Evolutionary conservation across 2,797 vertebrate genomes (phyloP).

Genomic region (Ctenopoma multispine): DNA sequence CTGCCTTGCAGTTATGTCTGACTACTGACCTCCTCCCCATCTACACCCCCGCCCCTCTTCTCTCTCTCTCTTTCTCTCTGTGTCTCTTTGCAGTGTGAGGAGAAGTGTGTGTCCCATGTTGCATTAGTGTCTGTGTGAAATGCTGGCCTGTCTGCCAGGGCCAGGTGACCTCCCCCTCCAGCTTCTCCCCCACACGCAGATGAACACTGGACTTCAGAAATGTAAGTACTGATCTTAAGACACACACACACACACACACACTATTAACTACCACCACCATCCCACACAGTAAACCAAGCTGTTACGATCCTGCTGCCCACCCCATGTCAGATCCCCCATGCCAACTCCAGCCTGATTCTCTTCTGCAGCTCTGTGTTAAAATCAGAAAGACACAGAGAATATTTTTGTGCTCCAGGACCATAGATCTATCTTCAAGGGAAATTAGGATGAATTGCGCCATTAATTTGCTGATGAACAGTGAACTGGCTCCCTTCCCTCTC

Average conservation of each 20-base stretch:
- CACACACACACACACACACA: conserved; percentile 24
- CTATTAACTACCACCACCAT: conserved; percentile 36
- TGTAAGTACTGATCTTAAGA: conserved; percentile 87
- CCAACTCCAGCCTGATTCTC: conserved; percentile 54
- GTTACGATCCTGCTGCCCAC: conserved; percentile 59
- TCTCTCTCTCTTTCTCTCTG: conserved; percentile 17
- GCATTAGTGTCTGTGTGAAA: conserved; percentile 97
- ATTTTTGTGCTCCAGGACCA: conserved; percentile 36
- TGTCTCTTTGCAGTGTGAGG: conserved; percentile 89
- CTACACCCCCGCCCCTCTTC: neutral
- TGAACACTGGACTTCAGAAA: conserved; percentile 99
- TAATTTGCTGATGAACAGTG: conserved; percentile 66
- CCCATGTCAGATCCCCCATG: conserved; percentile 50
- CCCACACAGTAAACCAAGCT: conserved; percentile 68
- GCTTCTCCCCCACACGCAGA: conserved; percentile 99
- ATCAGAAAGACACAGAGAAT: conserved; percentile 34
- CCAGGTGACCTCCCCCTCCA: conserved; percentile 98
- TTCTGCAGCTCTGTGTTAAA: conserved; percentile 53
- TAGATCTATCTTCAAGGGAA: conserved; percentile 59
- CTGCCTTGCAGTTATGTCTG: conserved; percentile 73
- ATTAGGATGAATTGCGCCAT: conserved; percentile 61
- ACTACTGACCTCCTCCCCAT: conserved; percentile 59
- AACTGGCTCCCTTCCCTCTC: conserved; percentile 24
- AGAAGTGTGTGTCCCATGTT: conserved; percentile 92
- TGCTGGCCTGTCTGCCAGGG: conserved; percentile 99